Conservation (phyloP, 2,113 vertebrate species). For the Eublepharis macularius region DNA sequence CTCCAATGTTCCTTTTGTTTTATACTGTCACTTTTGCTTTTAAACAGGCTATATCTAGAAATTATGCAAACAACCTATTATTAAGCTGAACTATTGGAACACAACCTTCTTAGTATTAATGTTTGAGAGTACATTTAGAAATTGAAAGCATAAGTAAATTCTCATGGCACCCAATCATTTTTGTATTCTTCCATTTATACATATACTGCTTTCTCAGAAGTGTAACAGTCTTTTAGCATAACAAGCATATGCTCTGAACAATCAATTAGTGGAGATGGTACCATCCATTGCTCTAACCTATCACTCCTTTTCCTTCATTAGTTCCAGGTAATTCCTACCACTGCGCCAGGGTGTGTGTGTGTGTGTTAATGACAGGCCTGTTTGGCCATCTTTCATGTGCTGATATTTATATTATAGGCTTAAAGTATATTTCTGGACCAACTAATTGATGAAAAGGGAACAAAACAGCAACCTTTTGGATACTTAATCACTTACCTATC, state of each 20-base stretch:
- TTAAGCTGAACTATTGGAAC: conserved; percentile 11
- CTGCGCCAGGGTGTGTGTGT: too few species aligned
- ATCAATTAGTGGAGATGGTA: not conserved
- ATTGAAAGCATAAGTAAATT: not conserved
- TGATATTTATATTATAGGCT: not conserved
- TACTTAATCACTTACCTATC: not conserved
- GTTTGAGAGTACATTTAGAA: conserved; percentile 5
- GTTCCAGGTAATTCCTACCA: not conserved
- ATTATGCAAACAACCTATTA: not conserved
- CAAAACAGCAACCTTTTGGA: not conserved
- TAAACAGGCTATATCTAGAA: not conserved
- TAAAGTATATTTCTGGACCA: not conserved
- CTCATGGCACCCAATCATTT: not conserved
- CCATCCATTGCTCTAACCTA: not conserved
- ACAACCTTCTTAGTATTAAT: conserved; percentile 1
- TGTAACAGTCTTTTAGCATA: not conserved
- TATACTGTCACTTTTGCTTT: conserved; percentile 10
- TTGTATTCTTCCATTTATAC: not conserved
- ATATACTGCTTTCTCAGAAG: not conserved
- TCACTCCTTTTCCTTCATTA: not conserved
- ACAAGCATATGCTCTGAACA: not conserved
- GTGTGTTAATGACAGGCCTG: too few species aligned
- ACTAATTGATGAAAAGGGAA: not conserved
- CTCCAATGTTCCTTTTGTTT: not conserved
- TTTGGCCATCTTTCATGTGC: not conserved